Evolutionary conservation across 2,113 vertebrate genomes (phyloP), one percentile per base, ranked within the genome.

Genomic region (Panthera leo): DNA sequence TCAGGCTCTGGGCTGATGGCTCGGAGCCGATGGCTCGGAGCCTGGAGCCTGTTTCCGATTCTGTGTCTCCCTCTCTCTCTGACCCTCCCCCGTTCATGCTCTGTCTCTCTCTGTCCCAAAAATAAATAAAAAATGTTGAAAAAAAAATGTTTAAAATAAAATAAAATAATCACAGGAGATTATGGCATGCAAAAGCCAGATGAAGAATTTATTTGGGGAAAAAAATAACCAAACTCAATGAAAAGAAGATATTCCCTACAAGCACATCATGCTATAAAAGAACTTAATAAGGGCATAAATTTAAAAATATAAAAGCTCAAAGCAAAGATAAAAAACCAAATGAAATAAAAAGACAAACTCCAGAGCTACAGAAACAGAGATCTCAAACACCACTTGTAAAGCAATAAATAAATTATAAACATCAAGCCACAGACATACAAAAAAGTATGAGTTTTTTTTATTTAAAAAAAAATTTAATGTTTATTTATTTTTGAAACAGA

Each of bases 281-380:
- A 96, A 94, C 55, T 92, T 92, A 87, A 68, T 71, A 86, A 78
- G 70, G 90, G 75, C 51, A 93, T 89, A 91, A 90, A 87, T 90
- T 92, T 34, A 92, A 84, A 68, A 93, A 79, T 25, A 75, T 90
- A 92, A 85, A 67, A 94, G 6, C 23, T 45, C 73, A 91, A 82
- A 78, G 1, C 9, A 82, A 89, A 90, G 42, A 91, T 85, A 92
- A 97, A 82, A 36, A 89, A 71, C 7, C 36, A 94, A 89, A 89
- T 80, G 10, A 85, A 91, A 96, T 82, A 18, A 63, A 92, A 75
- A 92, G 78, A 96, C 31, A 82, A 89, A 84, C 8, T 31, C 3
- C 31, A 85, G n/a, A 97, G 29, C 39, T 36, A 96, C 29, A 79
- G 19, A 96, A 98, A 86, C 45, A 89, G 18, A 97, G 63, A 84